Percentiles rank a stretch among this genome's conserved stretches.
Evolutionary conservation across 2,888 invertebrate genomes (phyloP).

Genomic region (Thysanoteuthis rhombus): DNA sequence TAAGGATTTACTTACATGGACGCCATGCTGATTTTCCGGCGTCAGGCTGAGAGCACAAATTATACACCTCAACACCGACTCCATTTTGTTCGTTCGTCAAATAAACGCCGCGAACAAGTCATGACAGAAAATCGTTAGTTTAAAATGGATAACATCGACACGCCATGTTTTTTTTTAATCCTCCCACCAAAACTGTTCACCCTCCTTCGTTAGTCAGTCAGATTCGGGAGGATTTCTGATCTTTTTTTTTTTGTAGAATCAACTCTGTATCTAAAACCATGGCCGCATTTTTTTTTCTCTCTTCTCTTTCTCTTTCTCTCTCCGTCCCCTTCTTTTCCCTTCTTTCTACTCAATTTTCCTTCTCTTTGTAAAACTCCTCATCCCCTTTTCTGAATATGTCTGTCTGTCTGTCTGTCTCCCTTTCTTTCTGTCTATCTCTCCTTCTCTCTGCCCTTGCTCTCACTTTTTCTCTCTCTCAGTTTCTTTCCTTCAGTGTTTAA

Average conservation of each 20-base stretch:
- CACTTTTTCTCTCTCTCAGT: not conserved
- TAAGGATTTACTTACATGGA: not conserved
- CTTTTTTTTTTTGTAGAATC: no score
- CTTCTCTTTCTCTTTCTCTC: not conserved
- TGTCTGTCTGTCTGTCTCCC: not conserved
- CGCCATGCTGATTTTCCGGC: not conserved
- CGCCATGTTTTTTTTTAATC: not conserved
- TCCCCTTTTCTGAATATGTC: not conserved
- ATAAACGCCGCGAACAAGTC: not conserved
- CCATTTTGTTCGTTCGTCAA: slow-evolving; percentile 1
- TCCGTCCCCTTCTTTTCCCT: not conserved
- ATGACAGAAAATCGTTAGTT: not conserved
- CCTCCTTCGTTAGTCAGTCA: not conserved
- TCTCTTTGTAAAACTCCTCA: accelerated
- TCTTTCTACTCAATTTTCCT: not conserved
- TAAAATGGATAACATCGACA: not conserved
- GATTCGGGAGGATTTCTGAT: no score
- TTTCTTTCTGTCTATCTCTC: not conserved
- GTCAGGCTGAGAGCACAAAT: not conserved
- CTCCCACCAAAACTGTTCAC: not conserved
- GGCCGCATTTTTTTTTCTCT: no score
- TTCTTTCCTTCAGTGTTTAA: not conserved
- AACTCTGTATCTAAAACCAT: no score
- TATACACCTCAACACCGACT: slow-evolving; percentile 12
- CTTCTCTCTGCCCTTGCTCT: not conserved